phyloP scores from a whole-genome alignment of 2,113 vertebrate species.

The Parus major region DNA sequence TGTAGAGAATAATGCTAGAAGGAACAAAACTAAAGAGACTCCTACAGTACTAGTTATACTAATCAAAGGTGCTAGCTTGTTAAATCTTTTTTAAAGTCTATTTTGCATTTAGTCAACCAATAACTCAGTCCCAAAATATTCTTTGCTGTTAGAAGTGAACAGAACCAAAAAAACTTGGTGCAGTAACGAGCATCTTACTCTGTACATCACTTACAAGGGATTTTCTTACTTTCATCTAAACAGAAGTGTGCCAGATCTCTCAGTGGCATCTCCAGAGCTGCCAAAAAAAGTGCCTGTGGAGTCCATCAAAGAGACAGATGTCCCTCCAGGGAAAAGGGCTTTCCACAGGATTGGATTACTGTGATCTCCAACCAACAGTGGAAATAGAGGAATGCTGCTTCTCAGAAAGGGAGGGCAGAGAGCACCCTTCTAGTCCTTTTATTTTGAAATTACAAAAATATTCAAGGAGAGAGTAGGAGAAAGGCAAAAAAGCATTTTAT shows the following conservation, averaged over 20 bases:
- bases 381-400: constrained; percentile 1
- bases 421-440: constrained; percentile 5
- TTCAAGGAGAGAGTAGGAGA: neutral
- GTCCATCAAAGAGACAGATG: constrained; percentile 61
- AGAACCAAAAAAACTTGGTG: neutral
- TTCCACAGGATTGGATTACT: constrained; percentile 49
- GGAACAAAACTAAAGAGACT: neutral
- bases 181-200: neutral
- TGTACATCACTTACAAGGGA: neutral
- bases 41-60: neutral
- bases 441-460: constrained; percentile 46
- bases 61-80: neutral
- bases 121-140: neutral
- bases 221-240: constrained; percentile 16
- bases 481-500: neutral
- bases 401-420: neutral
- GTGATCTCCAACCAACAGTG: constrained; percentile 63
- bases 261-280: constrained; percentile 31
- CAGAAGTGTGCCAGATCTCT: constrained; percentile 11
- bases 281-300: constrained; percentile 31
- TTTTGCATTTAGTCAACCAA: neutral
- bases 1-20: neutral
- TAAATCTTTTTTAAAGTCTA: neutral
- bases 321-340: neutral
- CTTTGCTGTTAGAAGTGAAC: neutral